Conservation (phyloP, 2,888 invertebrate species). For the Drosophila silvestris region DNA sequence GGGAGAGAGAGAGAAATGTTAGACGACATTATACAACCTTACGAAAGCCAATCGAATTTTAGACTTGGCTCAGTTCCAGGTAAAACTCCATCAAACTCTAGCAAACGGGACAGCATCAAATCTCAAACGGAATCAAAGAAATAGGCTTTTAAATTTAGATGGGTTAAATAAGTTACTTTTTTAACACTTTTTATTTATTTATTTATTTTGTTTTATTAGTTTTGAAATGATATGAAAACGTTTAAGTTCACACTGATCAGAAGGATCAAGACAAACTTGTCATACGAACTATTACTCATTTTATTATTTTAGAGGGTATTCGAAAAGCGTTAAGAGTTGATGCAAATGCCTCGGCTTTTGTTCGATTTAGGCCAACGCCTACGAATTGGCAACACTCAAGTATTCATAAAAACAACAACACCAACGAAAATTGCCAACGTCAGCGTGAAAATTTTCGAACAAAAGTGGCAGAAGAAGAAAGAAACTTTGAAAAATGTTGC, state of each 20-base stretch:
- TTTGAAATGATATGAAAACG: no score
- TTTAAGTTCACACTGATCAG: background rate
- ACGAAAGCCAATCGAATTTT: background rate
- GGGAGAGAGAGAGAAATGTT: background rate
- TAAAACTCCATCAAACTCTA: background rate
- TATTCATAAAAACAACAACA: constrained; percentile 17
- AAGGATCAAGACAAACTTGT: background rate
- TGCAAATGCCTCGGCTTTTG: no score
- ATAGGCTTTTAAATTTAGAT: background rate
- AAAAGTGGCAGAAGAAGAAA: constrained; percentile 1
- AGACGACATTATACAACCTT: background rate
- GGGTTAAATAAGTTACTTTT: background rate
- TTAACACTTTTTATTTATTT: background rate
- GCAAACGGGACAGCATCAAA: background rate
- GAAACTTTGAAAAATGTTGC: constrained; percentile 36
- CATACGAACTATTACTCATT: background rate
- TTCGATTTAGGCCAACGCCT: background rate
- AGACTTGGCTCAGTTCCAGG: background rate
- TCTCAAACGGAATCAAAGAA: background rate
- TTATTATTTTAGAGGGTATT: background rate
- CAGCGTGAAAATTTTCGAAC: constrained; percentile 52
- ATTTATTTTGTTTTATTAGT: background rate
- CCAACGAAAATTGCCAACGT: constrained; percentile 59
- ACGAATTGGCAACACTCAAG: constrained; percentile 27
- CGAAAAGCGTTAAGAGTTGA: no score